phyloP scores from a whole-genome alignment of 53 echinoderm and acorn worm species.

The Crossaster papposus region DNA sequence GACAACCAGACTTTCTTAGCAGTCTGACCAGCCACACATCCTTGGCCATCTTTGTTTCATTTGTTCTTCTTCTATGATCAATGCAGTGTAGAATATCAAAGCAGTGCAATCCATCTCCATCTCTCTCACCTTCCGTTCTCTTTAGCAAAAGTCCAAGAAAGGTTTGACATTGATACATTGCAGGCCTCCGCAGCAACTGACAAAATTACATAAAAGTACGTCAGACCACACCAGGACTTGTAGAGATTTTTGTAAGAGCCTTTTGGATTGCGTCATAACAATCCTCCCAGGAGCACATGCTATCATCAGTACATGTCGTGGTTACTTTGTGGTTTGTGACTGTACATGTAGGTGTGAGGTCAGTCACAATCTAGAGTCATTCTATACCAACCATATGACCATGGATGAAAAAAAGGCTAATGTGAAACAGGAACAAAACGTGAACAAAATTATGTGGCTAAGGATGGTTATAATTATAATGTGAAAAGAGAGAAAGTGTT shows the following conservation, averaged over 20 bases:
- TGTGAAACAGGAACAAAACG: neutral
- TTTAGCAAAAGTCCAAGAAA: neutral
- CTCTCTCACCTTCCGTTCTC: constrained; percentile 2
- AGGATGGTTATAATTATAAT: neutral
- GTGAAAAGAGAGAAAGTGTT: neutral
- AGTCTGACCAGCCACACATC: too few species aligned
- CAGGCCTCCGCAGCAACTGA: neutral
- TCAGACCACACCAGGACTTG: neutral
- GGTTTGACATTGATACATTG: neutral
- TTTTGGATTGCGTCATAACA: neutral
- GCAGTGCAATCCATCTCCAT: constrained; percentile 14
- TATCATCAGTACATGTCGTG: neutral
- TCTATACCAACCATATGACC: neutral
- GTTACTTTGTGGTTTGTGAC: neutral
- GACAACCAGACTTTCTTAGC: neutral
- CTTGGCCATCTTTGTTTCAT: too few species aligned
- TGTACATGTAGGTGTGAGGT: neutral
- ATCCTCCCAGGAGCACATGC: neutral
- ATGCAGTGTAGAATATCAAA: constrained; percentile 16
- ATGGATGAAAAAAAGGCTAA: neutral
- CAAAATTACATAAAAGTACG: neutral
- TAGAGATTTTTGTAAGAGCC: neutral
- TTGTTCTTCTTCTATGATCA: neutral
- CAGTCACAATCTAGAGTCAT: neutral
- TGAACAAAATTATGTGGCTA: neutral